These are phyloP conservation scores for Oncorhynchus gorbuscha DNA, from an alignment of 2,113 vertebrate genomes.

Conservation along the genomic window DNA sequence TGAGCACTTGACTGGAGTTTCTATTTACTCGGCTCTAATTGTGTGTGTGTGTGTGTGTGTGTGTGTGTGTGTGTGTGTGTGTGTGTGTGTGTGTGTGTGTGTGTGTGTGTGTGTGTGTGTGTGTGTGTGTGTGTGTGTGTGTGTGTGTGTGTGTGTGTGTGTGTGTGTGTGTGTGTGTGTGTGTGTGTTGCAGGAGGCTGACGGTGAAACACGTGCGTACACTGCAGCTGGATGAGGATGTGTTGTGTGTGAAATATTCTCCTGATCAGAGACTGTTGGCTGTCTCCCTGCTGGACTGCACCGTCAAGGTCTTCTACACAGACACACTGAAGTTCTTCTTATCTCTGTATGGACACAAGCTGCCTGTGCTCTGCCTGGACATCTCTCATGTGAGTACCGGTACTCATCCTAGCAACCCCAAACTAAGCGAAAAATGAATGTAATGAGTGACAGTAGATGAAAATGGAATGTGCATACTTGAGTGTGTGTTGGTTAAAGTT, in stretches of 20 bases:
- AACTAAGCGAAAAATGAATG: not conserved
- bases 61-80: not conserved
- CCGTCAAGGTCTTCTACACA: conserved; percentile 91
- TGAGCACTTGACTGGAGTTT: not conserved
- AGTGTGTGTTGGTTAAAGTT: not conserved
- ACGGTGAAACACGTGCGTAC: conserved; percentile 85
- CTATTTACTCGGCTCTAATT: too few species aligned
- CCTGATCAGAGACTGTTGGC: conserved; percentile 88
- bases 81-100: not conserved
- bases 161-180: conserved; percentile 1
- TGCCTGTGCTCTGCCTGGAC: conserved; percentile 95
- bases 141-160: not conserved
- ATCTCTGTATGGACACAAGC: conserved; percentile 95
- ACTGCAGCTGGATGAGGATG: conserved; percentile 91
- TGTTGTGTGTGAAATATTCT: conserved; percentile 88
- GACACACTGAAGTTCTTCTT: conserved; percentile 97
- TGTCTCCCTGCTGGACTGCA: conserved; percentile 90
- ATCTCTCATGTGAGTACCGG: conserved; percentile 93
- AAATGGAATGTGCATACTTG: not conserved
- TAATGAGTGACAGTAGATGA: not conserved
- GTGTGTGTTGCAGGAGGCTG: conserved; percentile 68
- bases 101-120: not conserved
- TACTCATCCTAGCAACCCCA: conserved; percentile 34
- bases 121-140: not conserved
- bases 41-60: not conserved